phyloP scores from a whole-genome alignment of 2,888 invertebrate genomes.

The Andricus curvator region DNA sequence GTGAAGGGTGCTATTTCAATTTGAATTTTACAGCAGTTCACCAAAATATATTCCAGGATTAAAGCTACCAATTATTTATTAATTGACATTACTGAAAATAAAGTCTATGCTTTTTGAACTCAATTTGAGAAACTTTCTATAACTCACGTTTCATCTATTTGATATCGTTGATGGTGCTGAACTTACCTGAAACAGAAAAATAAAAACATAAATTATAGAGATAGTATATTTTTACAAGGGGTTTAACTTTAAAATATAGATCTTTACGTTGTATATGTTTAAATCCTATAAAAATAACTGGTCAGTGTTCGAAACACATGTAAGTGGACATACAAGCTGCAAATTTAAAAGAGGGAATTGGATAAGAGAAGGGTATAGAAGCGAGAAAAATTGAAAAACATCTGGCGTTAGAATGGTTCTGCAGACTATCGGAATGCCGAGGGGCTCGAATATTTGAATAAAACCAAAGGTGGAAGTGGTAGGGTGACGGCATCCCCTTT shows the following conservation, averaged over 20 bases:
- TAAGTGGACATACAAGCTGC: slow-evolving; percentile 23
- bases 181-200: slow-evolving; percentile 22
- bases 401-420: slow-evolving; percentile 64
- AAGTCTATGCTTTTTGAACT: no score
- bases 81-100: neutral
- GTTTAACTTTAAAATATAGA: neutral
- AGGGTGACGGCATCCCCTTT: slow-evolving; percentile 58
- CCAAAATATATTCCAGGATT: slow-evolving; percentile 38
- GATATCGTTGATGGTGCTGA: neutral
- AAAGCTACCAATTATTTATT: neutral
- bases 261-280: neutral
- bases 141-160: slow-evolving; percentile 1
- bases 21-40: slow-evolving; percentile 43
- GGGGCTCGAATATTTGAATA: slow-evolving; percentile 67
- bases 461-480: slow-evolving; percentile 65
- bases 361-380: slow-evolving; percentile 18
- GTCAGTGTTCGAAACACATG: neutral
- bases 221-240: neutral
- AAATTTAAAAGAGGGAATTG: slow-evolving; percentile 4
- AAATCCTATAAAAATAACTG: neutral
- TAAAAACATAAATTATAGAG: neutral
- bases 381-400: slow-evolving; percentile 56
- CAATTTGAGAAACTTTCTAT: neutral
- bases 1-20: slow-evolving; percentile 52
- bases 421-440: slow-evolving; percentile 65